phyloP scores from a whole-genome alignment of 1,140 invertebrate species.

The Achroia grisella region DNA sequence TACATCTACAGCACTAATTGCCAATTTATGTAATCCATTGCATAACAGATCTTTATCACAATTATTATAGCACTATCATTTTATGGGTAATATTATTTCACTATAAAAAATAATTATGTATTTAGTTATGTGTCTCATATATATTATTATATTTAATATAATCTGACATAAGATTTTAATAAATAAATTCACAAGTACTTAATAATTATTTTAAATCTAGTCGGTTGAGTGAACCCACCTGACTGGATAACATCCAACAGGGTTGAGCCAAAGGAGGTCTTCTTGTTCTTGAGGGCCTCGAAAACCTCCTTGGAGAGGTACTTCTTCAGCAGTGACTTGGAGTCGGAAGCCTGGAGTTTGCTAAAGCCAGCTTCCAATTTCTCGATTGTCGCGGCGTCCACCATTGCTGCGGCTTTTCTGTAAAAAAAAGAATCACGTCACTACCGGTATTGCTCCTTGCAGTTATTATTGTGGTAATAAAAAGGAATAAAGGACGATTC shows the following conservation, averaged over 20 bases:
- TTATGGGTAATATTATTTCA: too few species aligned
- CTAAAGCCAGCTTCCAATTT: slow-evolving; percentile 93
- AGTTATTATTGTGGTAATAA: slow-evolving; percentile 1
- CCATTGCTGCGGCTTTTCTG: slow-evolving; percentile 85
- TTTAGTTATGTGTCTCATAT: too few species aligned
- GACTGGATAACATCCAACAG: slow-evolving; percentile 95
- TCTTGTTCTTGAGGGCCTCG: slow-evolving; percentile 91
- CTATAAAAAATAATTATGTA: too few species aligned
- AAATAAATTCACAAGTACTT: too few species aligned
- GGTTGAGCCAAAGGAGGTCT: slow-evolving; percentile 92
- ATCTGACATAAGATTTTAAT: too few species aligned
- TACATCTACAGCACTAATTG: too few species aligned
- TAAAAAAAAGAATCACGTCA: slow-evolving; percentile 62
- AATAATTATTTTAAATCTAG: neutral
- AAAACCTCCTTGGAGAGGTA: slow-evolving; percentile 92
- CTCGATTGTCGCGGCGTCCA: slow-evolving; percentile 89
- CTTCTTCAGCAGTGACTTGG: slow-evolving; percentile 96
- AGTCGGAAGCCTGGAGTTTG: slow-evolving; percentile 90
- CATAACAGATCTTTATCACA: too few species aligned
- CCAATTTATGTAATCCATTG: too few species aligned
- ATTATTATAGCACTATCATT: too few species aligned
- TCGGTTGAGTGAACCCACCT: slow-evolving; percentile 66
- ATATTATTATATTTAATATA: too few species aligned
- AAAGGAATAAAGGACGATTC: slow-evolving; percentile 21
- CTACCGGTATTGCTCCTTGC: slow-evolving; percentile 6